Conservation (phyloP, 1,140 invertebrate species). For the Drosophila athabasca region DNA sequence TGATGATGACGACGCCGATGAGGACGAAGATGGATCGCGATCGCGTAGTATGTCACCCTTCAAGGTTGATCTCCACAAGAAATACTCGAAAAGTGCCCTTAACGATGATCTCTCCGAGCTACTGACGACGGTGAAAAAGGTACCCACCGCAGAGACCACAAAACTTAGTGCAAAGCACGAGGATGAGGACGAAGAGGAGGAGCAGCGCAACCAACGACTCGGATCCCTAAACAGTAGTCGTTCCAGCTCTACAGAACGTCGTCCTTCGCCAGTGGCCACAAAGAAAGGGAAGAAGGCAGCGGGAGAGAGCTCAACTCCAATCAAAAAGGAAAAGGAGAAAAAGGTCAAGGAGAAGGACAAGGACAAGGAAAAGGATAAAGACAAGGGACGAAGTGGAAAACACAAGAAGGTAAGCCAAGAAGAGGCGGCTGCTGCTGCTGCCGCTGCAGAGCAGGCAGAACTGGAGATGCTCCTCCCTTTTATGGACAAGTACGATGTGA, state of each 20-base stretch:
- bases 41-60: slow-evolving; percentile 81
- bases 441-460: slow-evolving; percentile 69
- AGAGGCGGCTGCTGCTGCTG: slow-evolving; percentile 59
- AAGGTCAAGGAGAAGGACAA: slow-evolving; percentile 36
- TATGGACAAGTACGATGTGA: slow-evolving; percentile 86
- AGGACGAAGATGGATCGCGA: slow-evolving; percentile 58
- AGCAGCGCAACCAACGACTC: slow-evolving; percentile 47
- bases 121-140: slow-evolving; percentile 78
- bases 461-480: slow-evolving; percentile 76
- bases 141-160: slow-evolving; percentile 52
- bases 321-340: slow-evolving; percentile 39
- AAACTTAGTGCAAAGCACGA: slow-evolving; percentile 66
- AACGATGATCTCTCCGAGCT: slow-evolving; percentile 82
- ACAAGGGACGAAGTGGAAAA: slow-evolving; percentile 44
- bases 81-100: slow-evolving; percentile 83
- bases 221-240: slow-evolving; percentile 61
- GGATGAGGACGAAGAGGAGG: slow-evolving; percentile 56
- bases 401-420: slow-evolving; percentile 64
- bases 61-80: slow-evolving; percentile 83
- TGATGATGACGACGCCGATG: slow-evolving; percentile 37
- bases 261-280: slow-evolving; percentile 13
- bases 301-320: not conserved
- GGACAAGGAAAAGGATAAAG: slow-evolving; percentile 51
- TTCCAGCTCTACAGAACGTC: slow-evolving; percentile 36
- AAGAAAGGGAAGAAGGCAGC: slow-evolving; percentile 44